Evolutionary conservation across 1,140 invertebrate genomes (phyloP), one percentile per base, ranked within the genome.

Genomic region (Periplaneta americana): DNA sequence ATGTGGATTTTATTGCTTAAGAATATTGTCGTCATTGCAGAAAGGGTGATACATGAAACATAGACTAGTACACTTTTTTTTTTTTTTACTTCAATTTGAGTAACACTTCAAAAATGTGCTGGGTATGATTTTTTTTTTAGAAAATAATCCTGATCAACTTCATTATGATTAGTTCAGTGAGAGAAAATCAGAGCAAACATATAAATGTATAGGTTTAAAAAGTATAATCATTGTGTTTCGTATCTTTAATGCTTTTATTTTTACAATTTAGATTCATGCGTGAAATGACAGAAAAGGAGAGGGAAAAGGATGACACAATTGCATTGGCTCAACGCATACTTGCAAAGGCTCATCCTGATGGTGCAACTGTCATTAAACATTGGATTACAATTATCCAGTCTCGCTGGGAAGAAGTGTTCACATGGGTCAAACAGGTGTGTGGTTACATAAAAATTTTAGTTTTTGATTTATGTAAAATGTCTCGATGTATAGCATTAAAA

Each of bases 351-450:
- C 98, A 99, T 90, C 97, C 97, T 1, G 98, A 99, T 88, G 97
- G 96, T 34, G 94, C 97, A 22, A 93, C 94, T 36, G 96, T 98
- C 28, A 97, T 99, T 86, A 98, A 98, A 87, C 97, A 99, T 87
- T 99, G 98, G 97, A 96, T 99, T 76, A 97, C 96, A 2, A 98
- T 99, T 80, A 98, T 99, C 80, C 95, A 98, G 85, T 95, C 96
- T n/a, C 90, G 98, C 84, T 99, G 98, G 98, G 97, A 98, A 84
- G 97, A 98, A 90, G 94, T 96, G 6, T 88, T 88, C 33, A 87
- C 88, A 5, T 91, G 90, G 90, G 89, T 89, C 34, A 85, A 85
- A 84, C 88, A 88, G 84, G 86, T 87, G 81, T 74, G 57, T 66
- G n/a, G n/a, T 66, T 66, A 66, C 11, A 66, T n/a, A 66, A 66